Evolutionary conservation across 2,113 vertebrate species (phyloP).

Genomic region (Dicentrarchus labrax): DNA sequence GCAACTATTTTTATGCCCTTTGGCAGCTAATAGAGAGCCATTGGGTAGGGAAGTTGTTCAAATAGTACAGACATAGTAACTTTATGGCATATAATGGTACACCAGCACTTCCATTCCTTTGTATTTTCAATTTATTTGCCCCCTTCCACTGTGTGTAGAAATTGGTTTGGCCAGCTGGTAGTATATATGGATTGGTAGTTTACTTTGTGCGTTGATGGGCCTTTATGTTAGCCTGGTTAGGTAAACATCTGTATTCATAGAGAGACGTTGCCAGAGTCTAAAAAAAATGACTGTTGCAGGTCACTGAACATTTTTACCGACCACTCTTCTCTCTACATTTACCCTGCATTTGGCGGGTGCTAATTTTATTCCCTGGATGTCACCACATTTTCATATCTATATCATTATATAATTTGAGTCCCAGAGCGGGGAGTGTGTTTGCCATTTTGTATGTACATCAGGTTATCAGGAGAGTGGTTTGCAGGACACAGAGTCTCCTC

Average conservation of each 20-base stretch:
- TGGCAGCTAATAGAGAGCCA: not conserved
- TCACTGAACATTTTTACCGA: no score
- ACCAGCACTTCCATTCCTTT: not conserved
- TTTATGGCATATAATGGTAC: not conserved
- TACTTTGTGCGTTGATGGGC: not conserved
- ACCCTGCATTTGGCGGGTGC: no score
- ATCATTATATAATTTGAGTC: conserved; percentile 18
- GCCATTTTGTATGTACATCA: conserved; percentile 26
- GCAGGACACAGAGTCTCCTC: conserved; percentile 39
- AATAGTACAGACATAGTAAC: not conserved
- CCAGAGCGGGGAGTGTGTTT: not conserved
- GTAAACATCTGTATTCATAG: not conserved
- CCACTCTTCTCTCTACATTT: no score
- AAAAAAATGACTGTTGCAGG: no score
- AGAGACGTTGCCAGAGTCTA: not conserved
- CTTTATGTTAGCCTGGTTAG: not conserved
- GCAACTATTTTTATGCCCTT: not conserved
- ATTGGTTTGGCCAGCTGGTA: conserved; percentile 4
- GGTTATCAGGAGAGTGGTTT: conserved; percentile 60
- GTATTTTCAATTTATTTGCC: not conserved
- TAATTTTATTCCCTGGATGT: no score
- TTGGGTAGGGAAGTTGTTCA: not conserved
- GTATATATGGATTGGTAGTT: not conserved
- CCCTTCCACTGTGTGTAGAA: not conserved
- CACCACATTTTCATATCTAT: not conserved